A percentile compares a stretch with the other conserved stretches of the same genome.
phyloP scores from a whole-genome alignment of 35 echinoderm and acorn worm species.

The Stichopus chloronotus region DNA sequence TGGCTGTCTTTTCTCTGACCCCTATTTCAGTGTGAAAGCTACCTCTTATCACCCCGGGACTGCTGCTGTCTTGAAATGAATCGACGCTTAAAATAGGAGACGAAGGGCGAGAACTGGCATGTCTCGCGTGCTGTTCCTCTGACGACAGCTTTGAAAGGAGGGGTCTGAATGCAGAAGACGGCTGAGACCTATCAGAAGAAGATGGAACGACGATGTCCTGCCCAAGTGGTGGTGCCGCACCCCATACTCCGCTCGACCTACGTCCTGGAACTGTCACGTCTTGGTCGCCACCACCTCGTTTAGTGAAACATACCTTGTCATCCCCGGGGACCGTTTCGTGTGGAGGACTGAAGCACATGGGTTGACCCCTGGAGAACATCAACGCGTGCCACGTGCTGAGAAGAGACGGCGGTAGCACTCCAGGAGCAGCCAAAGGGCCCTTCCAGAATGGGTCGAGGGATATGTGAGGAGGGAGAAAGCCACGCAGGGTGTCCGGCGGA shows the following conservation, averaged over 20 bases:
- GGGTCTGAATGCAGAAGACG: constrained; percentile 27
- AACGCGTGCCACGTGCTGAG: constrained; percentile 49
- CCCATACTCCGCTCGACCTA: neutral
- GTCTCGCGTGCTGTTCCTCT: neutral
- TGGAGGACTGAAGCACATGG: constrained; percentile 18
- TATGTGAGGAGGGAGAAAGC: constrained; percentile 26
- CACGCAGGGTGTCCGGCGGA: constrained; percentile 16
- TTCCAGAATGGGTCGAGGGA: constrained; percentile 43
- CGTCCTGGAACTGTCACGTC: neutral
- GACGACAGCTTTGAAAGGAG: neutral
- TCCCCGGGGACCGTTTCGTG: neutral
- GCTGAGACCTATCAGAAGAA: neutral
- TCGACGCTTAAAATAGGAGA: constrained; percentile 2
- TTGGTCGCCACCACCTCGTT: neutral
- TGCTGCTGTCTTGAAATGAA: neutral
- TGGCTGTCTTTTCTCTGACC: neutral
- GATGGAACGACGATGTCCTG: neutral
- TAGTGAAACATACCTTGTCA: neutral
- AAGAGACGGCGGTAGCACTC: constrained; percentile 40
- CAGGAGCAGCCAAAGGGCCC: neutral
- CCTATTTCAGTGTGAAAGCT: neutral
- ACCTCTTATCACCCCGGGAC: neutral
- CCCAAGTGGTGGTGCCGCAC: neutral
- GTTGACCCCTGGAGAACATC: constrained; percentile 50
- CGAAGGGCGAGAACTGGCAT: neutral